These are phyloP conservation scores for Phenganax subtilis DNA, from an alignment of 92 coral and sea anemone genomes.

Conservation along the genomic window DNA sequence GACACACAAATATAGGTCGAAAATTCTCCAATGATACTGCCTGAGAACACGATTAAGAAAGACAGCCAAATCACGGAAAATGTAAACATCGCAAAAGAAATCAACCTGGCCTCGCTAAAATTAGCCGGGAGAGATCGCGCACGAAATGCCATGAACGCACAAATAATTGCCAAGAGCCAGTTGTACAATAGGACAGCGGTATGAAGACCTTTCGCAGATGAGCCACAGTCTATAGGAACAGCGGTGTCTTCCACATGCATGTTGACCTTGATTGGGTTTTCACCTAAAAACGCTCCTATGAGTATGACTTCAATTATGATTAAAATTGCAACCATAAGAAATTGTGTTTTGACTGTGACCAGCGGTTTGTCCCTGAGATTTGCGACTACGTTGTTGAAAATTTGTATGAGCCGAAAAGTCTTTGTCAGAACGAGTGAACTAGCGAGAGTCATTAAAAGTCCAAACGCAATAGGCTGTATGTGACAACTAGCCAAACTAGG, in stretches of 20 bases:
- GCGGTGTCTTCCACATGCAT: constrained; percentile 52
- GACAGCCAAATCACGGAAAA: constrained; percentile 79
- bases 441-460: constrained; percentile 68
- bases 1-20: constrained; percentile 58
- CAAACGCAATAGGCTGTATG: constrained; percentile 69
- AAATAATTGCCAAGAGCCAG: constrained; percentile 80
- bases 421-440: constrained; percentile 86
- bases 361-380: constrained; percentile 55
- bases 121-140: constrained; percentile 93
- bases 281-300: constrained; percentile 52
- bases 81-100: constrained; percentile 92
- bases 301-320: constrained; percentile 40
- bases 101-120: constrained; percentile 84
- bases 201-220: constrained; percentile 64
- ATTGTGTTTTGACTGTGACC: constrained; percentile 63
- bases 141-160: constrained; percentile 78
- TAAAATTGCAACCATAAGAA: constrained; percentile 59
- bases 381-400: constrained; percentile 66
- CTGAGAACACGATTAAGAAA: constrained; percentile 67
- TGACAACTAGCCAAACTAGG: constrained; percentile 59
- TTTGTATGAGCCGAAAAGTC: constrained; percentile 75
- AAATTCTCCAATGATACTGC: constrained; percentile 51
- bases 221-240: constrained; percentile 79
- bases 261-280: constrained; percentile 66
- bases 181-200: constrained; percentile 72